Conservation (phyloP, 2,797 vertebrate species). For the Acrocephalus scirpaceus region DNA sequence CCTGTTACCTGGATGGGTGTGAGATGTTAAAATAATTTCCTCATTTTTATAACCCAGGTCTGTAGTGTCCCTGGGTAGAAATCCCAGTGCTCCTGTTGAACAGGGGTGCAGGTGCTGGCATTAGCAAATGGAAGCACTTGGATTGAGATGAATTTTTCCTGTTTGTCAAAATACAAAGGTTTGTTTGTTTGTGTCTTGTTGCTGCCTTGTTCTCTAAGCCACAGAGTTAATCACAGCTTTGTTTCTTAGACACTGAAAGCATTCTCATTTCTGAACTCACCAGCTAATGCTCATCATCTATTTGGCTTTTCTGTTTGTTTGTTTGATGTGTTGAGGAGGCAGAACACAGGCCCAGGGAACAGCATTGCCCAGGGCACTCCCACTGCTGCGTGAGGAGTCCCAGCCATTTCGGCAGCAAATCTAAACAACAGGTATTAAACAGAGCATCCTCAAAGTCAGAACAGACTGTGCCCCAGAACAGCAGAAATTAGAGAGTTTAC, state of each 20-base stretch:
- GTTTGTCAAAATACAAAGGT: not conserved
- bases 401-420: not conserved
- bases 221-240: not conserved
- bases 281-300: not conserved
- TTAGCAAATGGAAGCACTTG: not conserved
- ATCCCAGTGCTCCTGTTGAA: fast-evolving
- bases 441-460: not conserved
- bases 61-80: not conserved
- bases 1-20: fast-evolving
- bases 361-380: not conserved
- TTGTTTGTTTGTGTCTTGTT: not conserved
- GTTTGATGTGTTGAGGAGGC: not conserved
- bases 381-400: not conserved
- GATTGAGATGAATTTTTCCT: not conserved
- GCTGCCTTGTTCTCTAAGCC: not conserved
- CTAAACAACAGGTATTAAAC: not conserved
- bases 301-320: not conserved
- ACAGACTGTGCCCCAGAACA: not conserved
- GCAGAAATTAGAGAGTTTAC: not conserved
- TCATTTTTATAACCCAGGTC: fast-evolving
- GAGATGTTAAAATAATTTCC: not conserved
- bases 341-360: not conserved
- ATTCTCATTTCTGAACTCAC: not conserved
- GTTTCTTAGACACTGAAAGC: not conserved
- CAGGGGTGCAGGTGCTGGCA: fast-evolving